Base-by-base conservation (phyloP, 1,140 invertebrate species). In the Leptoteleia sp. region DNA sequence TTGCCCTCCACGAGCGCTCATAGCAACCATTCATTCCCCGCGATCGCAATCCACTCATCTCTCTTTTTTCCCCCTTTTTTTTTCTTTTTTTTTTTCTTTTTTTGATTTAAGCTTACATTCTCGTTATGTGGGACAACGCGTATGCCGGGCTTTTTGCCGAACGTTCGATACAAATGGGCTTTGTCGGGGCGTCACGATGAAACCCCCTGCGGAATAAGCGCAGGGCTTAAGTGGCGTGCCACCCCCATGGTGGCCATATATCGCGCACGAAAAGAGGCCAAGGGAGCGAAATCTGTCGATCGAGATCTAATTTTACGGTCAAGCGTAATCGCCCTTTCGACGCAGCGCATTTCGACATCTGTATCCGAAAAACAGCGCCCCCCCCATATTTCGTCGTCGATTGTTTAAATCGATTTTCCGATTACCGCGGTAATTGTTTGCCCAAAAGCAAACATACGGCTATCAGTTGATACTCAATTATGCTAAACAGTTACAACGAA, bases 291-390 rank as follows among this genome's bases (percentile, higher is more conserved):
- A 78, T 78, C 57, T 77, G 68, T 50, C 68, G 73, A 80, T 77
- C 70, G 70, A 42, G 61, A 76, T 78, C 64, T 76, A 75, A 81
- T 78, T 81, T 75, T 76, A 76, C 65, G 79, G 79, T 76, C 65
- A 71, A 76, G 76, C 40, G 59, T 81, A 78, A 81, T 81, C 65
- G 79, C 54, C 65, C 65, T 78, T 70, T 76, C 61, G 75, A 67
- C 64, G 33, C 48, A 45, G 9, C 15, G 29, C 35, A 16, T 33
- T 71, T 52, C 59, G 40, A 78, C 54, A 67, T 65, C 43, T 78
- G 52, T 38, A 59, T 68, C 48, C 25, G 42, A 68, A 65, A 64
- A n/a, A n/a, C n/a, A n/a, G n/a, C n/a, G n/a, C n/a, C n/a, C n/a
- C n/a, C n/a, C n/a, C n/a, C n/a, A n/a, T n/a, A n/a, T n/a, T n/a